Evolutionary conservation across 2,888 invertebrate genomes (phyloP).

Genomic region (Automeris io): DNA sequence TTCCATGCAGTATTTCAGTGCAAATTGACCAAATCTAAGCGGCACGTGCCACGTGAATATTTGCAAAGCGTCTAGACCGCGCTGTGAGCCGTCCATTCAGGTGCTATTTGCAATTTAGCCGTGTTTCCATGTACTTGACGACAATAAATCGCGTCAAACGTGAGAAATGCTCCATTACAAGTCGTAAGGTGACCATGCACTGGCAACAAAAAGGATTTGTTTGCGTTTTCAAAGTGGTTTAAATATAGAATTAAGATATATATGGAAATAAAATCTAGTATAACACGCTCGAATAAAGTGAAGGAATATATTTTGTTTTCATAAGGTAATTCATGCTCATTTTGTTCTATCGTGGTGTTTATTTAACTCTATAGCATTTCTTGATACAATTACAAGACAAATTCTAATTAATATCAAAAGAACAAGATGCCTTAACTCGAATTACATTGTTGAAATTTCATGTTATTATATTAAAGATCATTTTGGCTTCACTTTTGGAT

Average conservation of each 20-base stretch:
- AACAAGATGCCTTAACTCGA: no score
- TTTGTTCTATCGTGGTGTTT: no score
- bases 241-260: neutral
- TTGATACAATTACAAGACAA: no score
- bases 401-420: no score
- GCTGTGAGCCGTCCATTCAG: slow-evolving; percentile 25
- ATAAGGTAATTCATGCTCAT: no score
- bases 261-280: neutral
- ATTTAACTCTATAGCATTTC: no score
- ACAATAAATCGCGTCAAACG: slow-evolving; percentile 43
- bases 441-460: no score
- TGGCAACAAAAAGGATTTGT: slow-evolving; percentile 1
- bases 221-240: no score
- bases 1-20: slow-evolving; percentile 8
- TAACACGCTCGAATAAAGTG: neutral
- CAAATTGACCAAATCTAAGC: slow-evolving; percentile 14
- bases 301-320: no score
- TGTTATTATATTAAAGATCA: no score
- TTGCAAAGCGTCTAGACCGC: slow-evolving; percentile 32
- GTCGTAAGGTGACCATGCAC: slow-evolving; percentile 12
- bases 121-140: slow-evolving; percentile 14
- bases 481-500: no score
- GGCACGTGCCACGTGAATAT: slow-evolving; percentile 24
- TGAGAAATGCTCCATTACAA: slow-evolving; percentile 51
- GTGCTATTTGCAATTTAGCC: slow-evolving; percentile 41